Evolutionary conservation across 2,888 invertebrate species (phyloP).

Genomic region (Dryococelus australis): DNA sequence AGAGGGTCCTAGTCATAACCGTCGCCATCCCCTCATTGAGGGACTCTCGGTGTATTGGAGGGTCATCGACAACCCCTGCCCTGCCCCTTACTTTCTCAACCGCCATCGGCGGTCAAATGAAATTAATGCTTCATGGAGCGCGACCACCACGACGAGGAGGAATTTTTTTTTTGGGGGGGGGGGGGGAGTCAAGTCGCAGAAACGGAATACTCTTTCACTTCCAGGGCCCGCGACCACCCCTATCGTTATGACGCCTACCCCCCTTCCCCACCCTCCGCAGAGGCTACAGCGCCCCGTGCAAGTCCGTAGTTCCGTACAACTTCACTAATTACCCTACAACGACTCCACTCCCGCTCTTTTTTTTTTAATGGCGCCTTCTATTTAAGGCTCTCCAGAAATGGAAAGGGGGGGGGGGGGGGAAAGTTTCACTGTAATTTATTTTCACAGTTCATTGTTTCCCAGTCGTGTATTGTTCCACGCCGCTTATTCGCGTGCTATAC

Average conservation of each 20-base stretch:
- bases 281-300: background rate
- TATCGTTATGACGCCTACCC: background rate
- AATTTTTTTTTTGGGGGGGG: too few species aligned
- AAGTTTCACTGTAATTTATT: conserved; percentile 4
- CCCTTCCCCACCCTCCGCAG: background rate
- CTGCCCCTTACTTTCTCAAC: background rate
- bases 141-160: too few species aligned
- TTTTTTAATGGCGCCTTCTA: background rate
- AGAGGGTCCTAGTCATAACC: too few species aligned
- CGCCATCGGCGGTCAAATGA: background rate
- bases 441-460: conserved; percentile 16
- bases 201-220: background rate
- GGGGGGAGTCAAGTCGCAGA: too few species aligned
- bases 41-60: too few species aligned
- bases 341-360: background rate
- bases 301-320: background rate
- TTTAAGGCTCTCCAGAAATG: background rate
- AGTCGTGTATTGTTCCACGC: background rate
- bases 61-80: too few species aligned
- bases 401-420: background rate
- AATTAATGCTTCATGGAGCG: background rate
- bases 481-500: background rate
- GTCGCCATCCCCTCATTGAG: too few species aligned
- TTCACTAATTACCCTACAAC: background rate
- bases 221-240: background rate